Evolutionary conservation across 2,888 invertebrate species (phyloP).

Genomic region (Drosophila paracracens): DNA sequence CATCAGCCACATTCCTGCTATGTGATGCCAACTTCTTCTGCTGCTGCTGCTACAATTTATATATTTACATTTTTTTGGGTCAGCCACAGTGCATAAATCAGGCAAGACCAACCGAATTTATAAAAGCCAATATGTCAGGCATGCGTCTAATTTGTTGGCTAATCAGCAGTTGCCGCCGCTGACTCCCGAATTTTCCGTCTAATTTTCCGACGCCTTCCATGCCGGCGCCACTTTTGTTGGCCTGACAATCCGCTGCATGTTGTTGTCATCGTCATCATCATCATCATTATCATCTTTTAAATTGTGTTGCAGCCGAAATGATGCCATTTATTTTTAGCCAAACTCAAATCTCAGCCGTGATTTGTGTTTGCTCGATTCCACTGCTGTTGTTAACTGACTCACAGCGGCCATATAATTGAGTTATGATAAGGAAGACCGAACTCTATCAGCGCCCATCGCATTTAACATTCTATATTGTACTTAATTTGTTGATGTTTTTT

Average conservation of each 20-base stretch:
- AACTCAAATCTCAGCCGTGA: slow-evolving; percentile 21
- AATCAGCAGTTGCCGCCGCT: slow-evolving; percentile 63
- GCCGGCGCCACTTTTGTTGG: slow-evolving; percentile 53
- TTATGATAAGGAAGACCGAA: slow-evolving; percentile 22
- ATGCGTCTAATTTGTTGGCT: slow-evolving; percentile 77
- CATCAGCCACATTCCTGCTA: slow-evolving; percentile 43
- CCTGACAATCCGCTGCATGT: slow-evolving; percentile 28
- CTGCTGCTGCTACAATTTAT: slow-evolving; percentile 44
- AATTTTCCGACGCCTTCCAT: too few relatives aligned
- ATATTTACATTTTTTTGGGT: slow-evolving; percentile 66
- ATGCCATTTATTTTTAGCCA: slow-evolving; percentile 72
- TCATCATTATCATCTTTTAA: slow-evolving; percentile 48
- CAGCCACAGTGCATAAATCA: slow-evolving; percentile 75
- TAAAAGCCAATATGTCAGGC: slow-evolving; percentile 74
- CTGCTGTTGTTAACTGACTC: slow-evolving; percentile 12
- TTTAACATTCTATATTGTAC: background rate
- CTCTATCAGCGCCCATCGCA: slow-evolving; percentile 10
- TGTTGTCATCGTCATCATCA: slow-evolving; percentile 3
- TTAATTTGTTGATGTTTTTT: background rate
- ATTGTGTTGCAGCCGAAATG: slow-evolving; percentile 59
- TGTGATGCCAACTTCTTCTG: slow-evolving; percentile 36
- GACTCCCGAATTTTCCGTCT: slow-evolving; percentile 38
- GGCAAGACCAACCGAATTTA: slow-evolving; percentile 51
- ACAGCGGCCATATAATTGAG: slow-evolving; percentile 7
- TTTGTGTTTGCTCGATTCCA: slow-evolving; percentile 21